These are phyloP conservation scores for Parazoanthus atlanticus DNA, from an alignment of 92 coral and sea anemone genomes.

Conservation along the genomic window DNA sequence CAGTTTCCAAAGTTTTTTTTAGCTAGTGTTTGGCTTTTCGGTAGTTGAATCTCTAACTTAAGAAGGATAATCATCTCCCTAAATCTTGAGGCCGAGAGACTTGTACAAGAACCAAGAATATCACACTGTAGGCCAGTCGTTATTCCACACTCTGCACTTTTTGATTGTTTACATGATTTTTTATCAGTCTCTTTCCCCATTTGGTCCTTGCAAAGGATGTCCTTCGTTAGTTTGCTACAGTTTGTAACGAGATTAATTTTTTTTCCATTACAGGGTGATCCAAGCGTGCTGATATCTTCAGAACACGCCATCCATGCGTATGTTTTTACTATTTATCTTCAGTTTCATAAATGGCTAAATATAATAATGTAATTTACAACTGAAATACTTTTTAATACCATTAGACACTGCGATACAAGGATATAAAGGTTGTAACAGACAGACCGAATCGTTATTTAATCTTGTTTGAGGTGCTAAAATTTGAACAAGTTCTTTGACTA, in stretches of 20 bases:
- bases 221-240: not conserved
- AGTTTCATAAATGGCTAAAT: too few relatives aligned
- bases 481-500: too few relatives aligned
- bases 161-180: not conserved
- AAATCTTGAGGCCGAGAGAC: not conserved
- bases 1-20: too few relatives aligned
- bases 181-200: not conserved
- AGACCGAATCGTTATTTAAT: too few relatives aligned
- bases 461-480: too few relatives aligned
- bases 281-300: conserved; percentile 76
- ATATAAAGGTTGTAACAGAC: too few relatives aligned
- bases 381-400: too few relatives aligned
- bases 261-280: conserved; percentile 68
- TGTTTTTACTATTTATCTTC: conserved; percentile 25
- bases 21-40: too few relatives aligned
- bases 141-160: not conserved
- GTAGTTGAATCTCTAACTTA: too few relatives aligned
- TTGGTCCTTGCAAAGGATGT: not conserved
- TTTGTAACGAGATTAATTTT: not conserved
- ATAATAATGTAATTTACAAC: too few relatives aligned
- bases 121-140: not conserved
- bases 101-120: not conserved
- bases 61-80: too few relatives aligned
- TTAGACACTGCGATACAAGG: too few relatives aligned
- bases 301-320: conserved; percentile 86